Evolutionary conservation across 2,113 vertebrate species (phyloP).

Genomic region (Cettia cetti): DNA sequence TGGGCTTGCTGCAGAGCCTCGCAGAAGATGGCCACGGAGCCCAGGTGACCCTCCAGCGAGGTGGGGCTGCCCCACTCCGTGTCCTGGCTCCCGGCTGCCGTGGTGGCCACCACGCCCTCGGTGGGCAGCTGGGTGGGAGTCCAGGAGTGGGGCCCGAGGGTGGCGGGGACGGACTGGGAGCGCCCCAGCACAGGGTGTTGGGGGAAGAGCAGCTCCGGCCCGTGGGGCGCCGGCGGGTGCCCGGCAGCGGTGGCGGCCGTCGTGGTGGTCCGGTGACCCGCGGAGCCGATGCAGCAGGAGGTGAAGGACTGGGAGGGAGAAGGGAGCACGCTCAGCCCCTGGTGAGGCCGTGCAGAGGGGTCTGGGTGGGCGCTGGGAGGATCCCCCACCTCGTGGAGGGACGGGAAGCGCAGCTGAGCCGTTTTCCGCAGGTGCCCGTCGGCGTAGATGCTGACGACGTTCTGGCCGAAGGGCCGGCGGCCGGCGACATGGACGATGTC

Average conservation of each 20-base stretch:
- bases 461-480: slow-evolving; percentile 92
- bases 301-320: slow-evolving; percentile 85
- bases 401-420: slow-evolving; percentile 89
- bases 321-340: neutral
- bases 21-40: slow-evolving; percentile 89
- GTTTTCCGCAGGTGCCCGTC: slow-evolving; percentile 82
- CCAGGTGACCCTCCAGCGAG: slow-evolving; percentile 90
- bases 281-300: slow-evolving; percentile 95
- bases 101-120: slow-evolving; percentile 82
- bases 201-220: slow-evolving; percentile 72
- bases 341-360: accelerated
- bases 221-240: slow-evolving; percentile 47
- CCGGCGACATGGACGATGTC: slow-evolving; percentile 85
- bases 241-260: neutral
- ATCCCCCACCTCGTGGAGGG: slow-evolving; percentile 84
- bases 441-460: slow-evolving; percentile 85
- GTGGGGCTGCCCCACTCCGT: slow-evolving; percentile 95
- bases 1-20: slow-evolving; percentile 85
- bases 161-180: slow-evolving; percentile 89
- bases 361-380: accelerated
- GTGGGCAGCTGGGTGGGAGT: slow-evolving; percentile 56
- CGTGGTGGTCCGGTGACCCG: slow-evolving; percentile 92
- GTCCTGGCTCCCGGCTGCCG: slow-evolving; percentile 89
- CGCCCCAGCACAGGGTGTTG: slow-evolving; percentile 75
- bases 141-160: slow-evolving; percentile 68